These are phyloP conservation scores for Gymnothorax javanicus DNA, from an alignment of 2,797 vertebrate genomes.

Conservation along the genomic window DNA sequence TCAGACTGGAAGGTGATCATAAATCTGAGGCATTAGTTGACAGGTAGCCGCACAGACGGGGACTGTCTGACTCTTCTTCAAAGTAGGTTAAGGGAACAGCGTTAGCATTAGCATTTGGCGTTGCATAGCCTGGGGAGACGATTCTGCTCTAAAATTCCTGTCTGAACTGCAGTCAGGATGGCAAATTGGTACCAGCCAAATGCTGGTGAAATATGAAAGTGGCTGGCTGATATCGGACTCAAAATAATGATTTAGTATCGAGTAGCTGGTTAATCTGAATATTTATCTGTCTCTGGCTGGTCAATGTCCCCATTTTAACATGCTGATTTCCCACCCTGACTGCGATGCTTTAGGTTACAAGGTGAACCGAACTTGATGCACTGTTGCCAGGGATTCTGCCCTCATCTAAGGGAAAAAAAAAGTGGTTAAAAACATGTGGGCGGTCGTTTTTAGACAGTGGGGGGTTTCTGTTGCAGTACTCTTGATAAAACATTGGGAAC, in stretches of 20 bases:
- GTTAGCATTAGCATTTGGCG: conserved; percentile 52
- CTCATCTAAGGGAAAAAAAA: background rate
- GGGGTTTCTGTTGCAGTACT: conserved; percentile 41
- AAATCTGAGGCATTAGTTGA: background rate
- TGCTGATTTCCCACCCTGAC: conserved; percentile 29
- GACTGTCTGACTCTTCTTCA: conserved; percentile 65
- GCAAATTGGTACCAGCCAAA: too few relatives aligned
- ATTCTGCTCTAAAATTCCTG: background rate
- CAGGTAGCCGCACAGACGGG: conserved; percentile 60
- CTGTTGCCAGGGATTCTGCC: conserved; percentile 1
- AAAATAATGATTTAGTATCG: too few relatives aligned
- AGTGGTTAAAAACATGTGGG: conserved; percentile 54
- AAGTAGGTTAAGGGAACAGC: conserved; percentile 60
- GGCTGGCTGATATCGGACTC: too few relatives aligned
- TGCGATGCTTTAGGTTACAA: conserved; percentile 50
- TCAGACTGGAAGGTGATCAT: background rate
- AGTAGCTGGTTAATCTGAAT: too few relatives aligned
- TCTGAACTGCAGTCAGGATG: conserved; percentile 43
- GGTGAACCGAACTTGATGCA: conserved; percentile 17
- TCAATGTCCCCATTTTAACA: too few relatives aligned
- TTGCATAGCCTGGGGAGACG: conserved; percentile 7
- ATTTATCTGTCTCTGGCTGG: too few relatives aligned
- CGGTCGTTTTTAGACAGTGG: conserved; percentile 49
- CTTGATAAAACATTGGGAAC: conserved; percentile 75
- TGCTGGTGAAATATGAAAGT: too few relatives aligned